Evolutionary conservation across 2,797 vertebrate genomes (phyloP), one percentile per base, ranked within the genome.

Genomic region (Pterois miles): DNA sequence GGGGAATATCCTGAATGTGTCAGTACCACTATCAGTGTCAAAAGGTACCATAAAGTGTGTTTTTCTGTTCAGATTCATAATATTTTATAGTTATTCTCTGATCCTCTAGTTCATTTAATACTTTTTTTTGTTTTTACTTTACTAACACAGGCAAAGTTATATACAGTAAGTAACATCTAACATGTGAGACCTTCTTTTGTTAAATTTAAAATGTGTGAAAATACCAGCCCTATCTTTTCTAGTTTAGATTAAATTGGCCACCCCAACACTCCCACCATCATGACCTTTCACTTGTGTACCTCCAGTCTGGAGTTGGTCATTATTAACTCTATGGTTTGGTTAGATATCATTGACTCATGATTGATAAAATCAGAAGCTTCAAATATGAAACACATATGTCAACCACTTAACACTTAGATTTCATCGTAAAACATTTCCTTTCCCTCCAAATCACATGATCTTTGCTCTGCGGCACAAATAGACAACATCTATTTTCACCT

Each of bases 371-470:
- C 36, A 60, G 53, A 70, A 66, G 65, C 58, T 65, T 66, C 38
- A 53, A 67, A 70, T 54, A 63, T 76, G 13, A 76, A 71, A 67
- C 53, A 20, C 6, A 67, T 13, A 60, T 58, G 65, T 36, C 25
- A 29, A 63, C 1, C n/a, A n/a, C n/a, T n/a, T n/a, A n/a, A n/a
- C n/a, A n/a, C n/a, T n/a, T n/a, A n/a, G n/a, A n/a, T n/a, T n/a
- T n/a, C n/a, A n/a, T n/a, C n/a, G n/a, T n/a, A n/a, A n/a, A n/a
- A n/a, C n/a, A n/a, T n/a, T 9, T 10, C 48, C 56, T 54, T 70
- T 58, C 59, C 38, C 38, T 68, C 36, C 36, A 27, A 69, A 71
- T 68, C 59, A 6, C 25, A 22, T 52, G 52, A 76, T 65, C 83
- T n/a, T n/a, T 70, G 9, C 33, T 43, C 27, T 27, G 36, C 50